A percentile compares a stretch with the other conserved stretches of the same genome.
These are phyloP conservation scores for Otus sunia DNA, from an alignment of 2,113 vertebrate genomes.

Conservation along the genomic window DNA sequence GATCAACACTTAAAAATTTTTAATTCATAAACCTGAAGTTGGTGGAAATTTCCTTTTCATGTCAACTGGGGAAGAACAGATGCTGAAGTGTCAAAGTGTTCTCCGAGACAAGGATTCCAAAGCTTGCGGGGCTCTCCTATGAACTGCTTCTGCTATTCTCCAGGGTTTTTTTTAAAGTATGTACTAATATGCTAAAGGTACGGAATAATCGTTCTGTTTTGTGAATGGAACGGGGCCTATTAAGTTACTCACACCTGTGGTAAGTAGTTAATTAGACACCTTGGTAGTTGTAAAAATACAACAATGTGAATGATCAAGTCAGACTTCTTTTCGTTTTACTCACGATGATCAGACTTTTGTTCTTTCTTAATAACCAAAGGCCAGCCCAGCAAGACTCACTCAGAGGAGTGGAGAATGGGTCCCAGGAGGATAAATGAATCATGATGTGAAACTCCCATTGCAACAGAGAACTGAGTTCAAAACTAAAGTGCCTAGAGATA, in stretches of 20 bases:
- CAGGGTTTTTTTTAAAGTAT: background rate
- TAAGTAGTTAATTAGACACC: conserved; percentile 35
- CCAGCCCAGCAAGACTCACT: background rate
- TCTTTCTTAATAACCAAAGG: conserved; percentile 19
- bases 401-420: background rate
- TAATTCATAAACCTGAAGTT: background rate
- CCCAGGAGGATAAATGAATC: background rate
- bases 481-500: background rate
- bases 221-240: background rate
- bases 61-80: background rate
- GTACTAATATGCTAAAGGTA: background rate
- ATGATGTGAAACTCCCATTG: background rate
- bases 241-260: conserved; percentile 20
- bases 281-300: background rate
- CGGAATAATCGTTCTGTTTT: background rate
- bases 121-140: background rate
- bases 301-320: conserved; percentile 6
- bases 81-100: background rate
- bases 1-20: background rate
- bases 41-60: background rate
- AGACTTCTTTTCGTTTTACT: conserved; percentile 29
- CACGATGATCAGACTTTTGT: background rate
- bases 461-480: conserved; percentile 12
- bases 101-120: background rate
- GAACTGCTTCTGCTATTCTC: background rate